phyloP scores from a whole-genome alignment of 2,888 invertebrate genomes.

The Drosophila ustulata region DNA sequence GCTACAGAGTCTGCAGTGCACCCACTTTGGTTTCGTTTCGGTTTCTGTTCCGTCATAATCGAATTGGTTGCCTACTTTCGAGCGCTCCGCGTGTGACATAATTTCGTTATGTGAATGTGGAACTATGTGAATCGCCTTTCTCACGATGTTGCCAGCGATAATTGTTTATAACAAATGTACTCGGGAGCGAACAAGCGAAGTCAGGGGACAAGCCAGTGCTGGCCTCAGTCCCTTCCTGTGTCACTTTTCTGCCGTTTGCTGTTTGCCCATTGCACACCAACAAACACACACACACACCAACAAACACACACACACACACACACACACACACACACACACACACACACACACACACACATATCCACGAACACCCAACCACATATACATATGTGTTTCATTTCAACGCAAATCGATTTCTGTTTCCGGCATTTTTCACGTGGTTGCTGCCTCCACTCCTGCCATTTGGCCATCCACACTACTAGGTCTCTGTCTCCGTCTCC shows the following conservation, averaged over 20 bases:
- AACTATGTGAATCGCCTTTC: conserved; percentile 5
- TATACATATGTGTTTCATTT: conserved; percentile 7
- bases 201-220: conserved; percentile 16
- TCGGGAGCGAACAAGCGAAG: not conserved
- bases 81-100: conserved; percentile 75
- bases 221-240: conserved; percentile 17
- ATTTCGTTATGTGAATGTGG: conserved; percentile 51
- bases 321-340: not conserved
- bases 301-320: conserved; percentile 19
- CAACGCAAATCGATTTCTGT: conserved; percentile 83
- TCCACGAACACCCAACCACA: no score
- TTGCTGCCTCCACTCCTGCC: conserved; percentile 54
- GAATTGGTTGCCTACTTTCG: conserved; percentile 74
- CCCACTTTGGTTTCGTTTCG: not conserved
- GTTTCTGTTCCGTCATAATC: conserved; percentile 16
- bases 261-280: conserved; percentile 30
- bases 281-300: conserved; percentile 22
- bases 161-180: conserved; percentile 34
- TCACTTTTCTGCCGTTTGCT: conserved; percentile 32
- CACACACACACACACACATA: not conserved
- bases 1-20: not conserved
- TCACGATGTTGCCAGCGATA: not conserved
- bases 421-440: conserved; percentile 85
- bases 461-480: conserved; percentile 6
- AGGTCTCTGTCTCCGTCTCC: not conserved